Base-by-base conservation (phyloP, 2,113 vertebrate genomes). In the Catharus fuscescens region DNA sequence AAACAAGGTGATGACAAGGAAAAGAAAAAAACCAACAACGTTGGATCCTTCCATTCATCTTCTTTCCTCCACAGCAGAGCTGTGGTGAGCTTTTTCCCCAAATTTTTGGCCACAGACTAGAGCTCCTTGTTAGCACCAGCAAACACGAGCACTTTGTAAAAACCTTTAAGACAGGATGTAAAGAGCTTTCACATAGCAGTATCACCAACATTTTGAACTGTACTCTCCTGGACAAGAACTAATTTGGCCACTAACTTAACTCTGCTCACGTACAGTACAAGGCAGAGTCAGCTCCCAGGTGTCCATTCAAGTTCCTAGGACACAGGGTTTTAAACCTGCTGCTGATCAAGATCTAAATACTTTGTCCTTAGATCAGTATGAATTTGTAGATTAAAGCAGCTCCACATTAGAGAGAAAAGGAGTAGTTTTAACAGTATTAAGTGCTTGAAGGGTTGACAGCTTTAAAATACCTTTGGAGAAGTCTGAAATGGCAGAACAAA, bases 1-100 rank as follows among this genome's bases (percentile, higher is more conserved):
- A 90, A 85, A 66, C 65, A 59, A 86, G 81, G 87, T 88, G 85
- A 88, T 45, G 90, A 95, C 93, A 94, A 91, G 47, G 47, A 29
- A 60, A 78, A 82, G 34, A 32, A 47, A 32, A 23, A 67, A 19
- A 17, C 3, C 29, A 29, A 59, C n/a, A 45, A 23, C 1, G 53
- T 48, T 21, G 44, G 61, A 69, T 79, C 61, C 53, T 81, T 82
- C 79, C 73, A 80, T 85, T 92, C 77, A 44, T 52, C 69, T 18
- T 38, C 77, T 4, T 53, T 16, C 32, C 59, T 64, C 17, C 1
- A 4, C 65, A 48, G 80, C 18, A 48, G 56, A 91, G 48, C 52
- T 64, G 47, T 10, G 60, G 50, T 1, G 7, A 82, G 40, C 2
- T 0, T 45, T 69, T 29, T 40, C 4, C n/a, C 52, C 8, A 45